Conservation (phyloP, 2,113 vertebrate genomes). For the Cryptotis parvus region DNA sequence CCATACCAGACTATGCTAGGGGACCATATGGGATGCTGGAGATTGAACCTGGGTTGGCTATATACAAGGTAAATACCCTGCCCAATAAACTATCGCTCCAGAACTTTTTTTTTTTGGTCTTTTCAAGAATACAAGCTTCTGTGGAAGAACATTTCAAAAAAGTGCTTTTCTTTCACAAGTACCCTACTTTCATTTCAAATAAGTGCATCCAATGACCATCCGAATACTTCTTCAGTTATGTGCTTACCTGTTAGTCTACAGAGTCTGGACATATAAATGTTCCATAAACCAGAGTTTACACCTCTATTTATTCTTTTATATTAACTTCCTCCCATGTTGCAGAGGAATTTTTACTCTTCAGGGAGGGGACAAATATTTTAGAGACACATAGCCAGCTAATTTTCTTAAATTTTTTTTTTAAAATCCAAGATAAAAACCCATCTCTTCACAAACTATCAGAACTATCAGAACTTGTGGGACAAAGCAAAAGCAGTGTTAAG, state of each 20-base stretch:
- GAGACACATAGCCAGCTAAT: constrained; percentile 19
- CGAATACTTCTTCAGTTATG: too few relatives aligned
- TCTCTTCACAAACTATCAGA: constrained; percentile 12
- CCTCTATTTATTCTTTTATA: not conserved
- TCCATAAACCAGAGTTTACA: constrained; percentile 11
- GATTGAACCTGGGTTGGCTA: too few relatives aligned
- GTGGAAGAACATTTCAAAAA: not conserved
- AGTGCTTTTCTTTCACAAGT: not conserved
- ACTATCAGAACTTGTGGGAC: too few relatives aligned
- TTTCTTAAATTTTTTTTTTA: constrained; percentile 27
- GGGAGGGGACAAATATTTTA: not conserved
- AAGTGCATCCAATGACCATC: constrained; percentile 18
- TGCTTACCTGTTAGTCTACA: not conserved
- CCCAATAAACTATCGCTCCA: too few relatives aligned
- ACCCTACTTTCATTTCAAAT: constrained; percentile 20
- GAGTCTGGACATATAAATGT: not conserved
- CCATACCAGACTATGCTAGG: too few relatives aligned
- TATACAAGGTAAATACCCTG: too few relatives aligned
- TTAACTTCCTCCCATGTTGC: not conserved
- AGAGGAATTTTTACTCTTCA: not conserved
- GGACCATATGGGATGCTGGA: too few relatives aligned
- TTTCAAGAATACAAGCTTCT: not conserved
- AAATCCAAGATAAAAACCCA: not conserved
- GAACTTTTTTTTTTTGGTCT: not conserved
- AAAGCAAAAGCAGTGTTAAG: too few relatives aligned